Evolutionary conservation across 2,113 vertebrate species (phyloP), one percentile per base, ranked within the genome.

Genomic region (Butastur rufipennis): DNA sequence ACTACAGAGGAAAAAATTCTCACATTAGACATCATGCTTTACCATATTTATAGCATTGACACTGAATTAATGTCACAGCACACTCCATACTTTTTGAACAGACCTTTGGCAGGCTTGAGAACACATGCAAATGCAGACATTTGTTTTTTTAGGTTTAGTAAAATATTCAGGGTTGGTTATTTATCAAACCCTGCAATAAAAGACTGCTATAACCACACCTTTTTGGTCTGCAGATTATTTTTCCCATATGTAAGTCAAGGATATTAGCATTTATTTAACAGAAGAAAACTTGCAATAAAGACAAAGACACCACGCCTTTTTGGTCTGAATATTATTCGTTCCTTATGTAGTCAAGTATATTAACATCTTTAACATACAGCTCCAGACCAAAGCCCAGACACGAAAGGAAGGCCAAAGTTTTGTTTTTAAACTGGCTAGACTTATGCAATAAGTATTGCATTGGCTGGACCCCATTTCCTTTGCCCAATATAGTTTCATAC

Each of bases 381-480:
- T 87, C 65, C 68, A 88, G 72, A 83, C 78, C 84, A 70, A 91
- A 91, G 38, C 72, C 88, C 93, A 94, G 95, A 91, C 88, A 52
- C 17, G 29, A 81, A 95, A 88, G 56, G 62, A 86, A 96, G 67
- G 95, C 95, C 91, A 96, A 91, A 47, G 75, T 48, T 93, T 96
- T 97, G 93, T 94, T 97, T 97, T 96, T 6, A 27, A 81, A 89
- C 88, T 43, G 94, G 90, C 93, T 66, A 94, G 97, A 97, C 93
- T 90, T 70, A n/a, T 74, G 88, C 74, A 95, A 79, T 52, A 92
- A 93, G 89, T 26, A 45, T 34, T 91, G 62, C 82, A 36, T 75
- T 94, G 93, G 89, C 94, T 88, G 58, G 72, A 26, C 70, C 88
- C 70, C 58, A 31, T 92, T 95, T 85, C 87, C 96, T 91, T 59